A percentile compares a stretch with the other conserved stretches of the same genome.
Conservation (phyloP, 2,797 vertebrate genomes). For the Parauchenoglanis punctatus region DNA sequence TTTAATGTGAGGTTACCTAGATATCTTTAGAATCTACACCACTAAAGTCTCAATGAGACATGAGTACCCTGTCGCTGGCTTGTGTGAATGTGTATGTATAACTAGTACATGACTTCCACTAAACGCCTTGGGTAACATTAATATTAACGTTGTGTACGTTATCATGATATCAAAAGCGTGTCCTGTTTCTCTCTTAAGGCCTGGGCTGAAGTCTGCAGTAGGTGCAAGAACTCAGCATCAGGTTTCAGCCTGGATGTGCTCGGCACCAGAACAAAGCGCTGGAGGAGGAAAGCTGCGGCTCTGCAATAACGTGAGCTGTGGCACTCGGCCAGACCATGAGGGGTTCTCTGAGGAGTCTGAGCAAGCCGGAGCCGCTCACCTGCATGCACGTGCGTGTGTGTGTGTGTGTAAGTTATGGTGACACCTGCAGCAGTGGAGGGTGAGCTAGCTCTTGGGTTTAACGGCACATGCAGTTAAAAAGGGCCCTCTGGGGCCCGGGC, state of each 20-base stretch:
- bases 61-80: background rate
- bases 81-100: too few species aligned
- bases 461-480: conserved; percentile 48
- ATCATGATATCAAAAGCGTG: background rate
- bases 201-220: background rate
- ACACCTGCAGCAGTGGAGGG: conserved; percentile 58
- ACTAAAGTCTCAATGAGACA: background rate
- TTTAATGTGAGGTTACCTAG: background rate
- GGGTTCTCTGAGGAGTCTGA: conserved; percentile 26
- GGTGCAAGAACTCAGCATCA: background rate
- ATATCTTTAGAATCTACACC: background rate
- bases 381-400: conserved; percentile 30
- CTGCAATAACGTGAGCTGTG: conserved; percentile 13
- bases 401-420: conserved; percentile 26
- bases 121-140: background rate
- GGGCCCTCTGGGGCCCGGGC: conserved; percentile 35
- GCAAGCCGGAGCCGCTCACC: conserved; percentile 38
- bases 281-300: conserved; percentile 15
- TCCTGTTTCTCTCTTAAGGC: background rate
- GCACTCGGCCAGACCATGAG: conserved; percentile 27
- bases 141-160: background rate
- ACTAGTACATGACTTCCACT: background rate
- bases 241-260: conserved; percentile 2
- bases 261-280: conserved; percentile 6
- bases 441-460: conserved; percentile 69